Evolutionary conservation across 1,140 invertebrate genomes (phyloP).

Genomic region (Calliopsis andreniformis): DNA sequence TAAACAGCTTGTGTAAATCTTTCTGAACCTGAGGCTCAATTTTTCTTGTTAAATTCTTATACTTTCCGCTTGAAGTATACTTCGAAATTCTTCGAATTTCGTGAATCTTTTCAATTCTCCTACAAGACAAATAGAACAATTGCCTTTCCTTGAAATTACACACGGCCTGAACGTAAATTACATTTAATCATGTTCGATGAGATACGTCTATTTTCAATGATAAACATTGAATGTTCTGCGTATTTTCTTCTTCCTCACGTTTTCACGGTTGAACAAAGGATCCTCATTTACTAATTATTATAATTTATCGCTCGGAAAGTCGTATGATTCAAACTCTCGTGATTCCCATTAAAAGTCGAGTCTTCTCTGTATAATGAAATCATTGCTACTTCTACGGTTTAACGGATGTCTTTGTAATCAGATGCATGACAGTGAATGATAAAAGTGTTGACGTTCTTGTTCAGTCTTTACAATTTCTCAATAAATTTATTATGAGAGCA

Average conservation of each 20-base stretch:
- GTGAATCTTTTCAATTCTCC: too few species aligned
- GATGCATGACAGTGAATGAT: not conserved
- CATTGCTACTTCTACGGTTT: not conserved
- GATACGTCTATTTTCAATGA: too few species aligned
- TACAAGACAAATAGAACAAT: too few species aligned
- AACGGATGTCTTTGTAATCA: not conserved
- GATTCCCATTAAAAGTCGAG: not conserved
- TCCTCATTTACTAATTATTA: not conserved
- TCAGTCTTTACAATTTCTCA: not conserved
- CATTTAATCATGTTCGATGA: too few species aligned
- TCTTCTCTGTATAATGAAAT: not conserved
- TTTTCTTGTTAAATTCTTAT: not conserved
- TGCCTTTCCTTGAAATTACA: too few species aligned
- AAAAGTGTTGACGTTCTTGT: not conserved
- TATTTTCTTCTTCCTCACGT: not conserved
- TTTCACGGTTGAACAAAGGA: not conserved
- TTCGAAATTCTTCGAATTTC: too few species aligned
- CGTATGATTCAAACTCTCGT: not conserved
- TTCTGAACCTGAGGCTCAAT: not conserved
- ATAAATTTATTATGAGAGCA: not conserved
- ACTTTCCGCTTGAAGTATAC: not conserved
- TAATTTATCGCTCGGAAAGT: conserved; percentile 13
- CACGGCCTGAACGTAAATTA: too few species aligned
- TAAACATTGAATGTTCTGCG: too few species aligned
- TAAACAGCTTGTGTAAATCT: not conserved